phyloP scores from a whole-genome alignment of 2,797 vertebrate species.

The Hapalemur alaotrensis region DNA sequence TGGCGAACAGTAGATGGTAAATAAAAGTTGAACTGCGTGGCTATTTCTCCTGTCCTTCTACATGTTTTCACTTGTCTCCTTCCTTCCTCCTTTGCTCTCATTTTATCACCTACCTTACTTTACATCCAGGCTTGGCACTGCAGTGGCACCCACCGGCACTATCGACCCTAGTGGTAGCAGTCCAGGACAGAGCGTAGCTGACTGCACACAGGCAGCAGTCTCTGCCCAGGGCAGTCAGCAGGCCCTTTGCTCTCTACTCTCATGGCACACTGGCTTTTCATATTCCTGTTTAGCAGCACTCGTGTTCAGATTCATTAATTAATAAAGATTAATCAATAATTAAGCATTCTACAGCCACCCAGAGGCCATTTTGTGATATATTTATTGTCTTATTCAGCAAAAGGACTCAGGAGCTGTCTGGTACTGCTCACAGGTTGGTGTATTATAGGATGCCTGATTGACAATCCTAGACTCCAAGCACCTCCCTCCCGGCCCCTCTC shows the following conservation, averaged over 20 bases:
- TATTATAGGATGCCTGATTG: not conserved
- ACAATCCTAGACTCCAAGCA: not conserved
- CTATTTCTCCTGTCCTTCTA: not conserved
- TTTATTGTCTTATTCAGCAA: constrained; percentile 39
- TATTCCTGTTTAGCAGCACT: not conserved
- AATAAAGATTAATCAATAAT: constrained; percentile 74
- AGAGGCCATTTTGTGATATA: constrained; percentile 57
- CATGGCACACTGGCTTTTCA: not conserved
- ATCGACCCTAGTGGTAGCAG: no score
- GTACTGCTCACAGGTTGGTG: not conserved
- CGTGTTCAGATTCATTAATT: constrained; percentile 62
- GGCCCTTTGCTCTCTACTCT: not conserved
- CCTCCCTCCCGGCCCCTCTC: not conserved
- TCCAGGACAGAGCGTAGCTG: accelerated
- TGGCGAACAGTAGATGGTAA: not conserved
- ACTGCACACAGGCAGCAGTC: not conserved
- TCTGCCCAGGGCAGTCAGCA: accelerated
- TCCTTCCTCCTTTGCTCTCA: not conserved
- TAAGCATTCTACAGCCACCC: constrained; percentile 64
- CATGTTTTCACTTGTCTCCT: not conserved
- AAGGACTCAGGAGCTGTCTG: not conserved
- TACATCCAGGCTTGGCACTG: not conserved
- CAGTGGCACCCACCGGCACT: not conserved
- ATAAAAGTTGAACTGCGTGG: not conserved
- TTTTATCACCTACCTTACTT: not conserved